Conservation (phyloP, 2,113 vertebrate species). For the Fulica atra region DNA sequence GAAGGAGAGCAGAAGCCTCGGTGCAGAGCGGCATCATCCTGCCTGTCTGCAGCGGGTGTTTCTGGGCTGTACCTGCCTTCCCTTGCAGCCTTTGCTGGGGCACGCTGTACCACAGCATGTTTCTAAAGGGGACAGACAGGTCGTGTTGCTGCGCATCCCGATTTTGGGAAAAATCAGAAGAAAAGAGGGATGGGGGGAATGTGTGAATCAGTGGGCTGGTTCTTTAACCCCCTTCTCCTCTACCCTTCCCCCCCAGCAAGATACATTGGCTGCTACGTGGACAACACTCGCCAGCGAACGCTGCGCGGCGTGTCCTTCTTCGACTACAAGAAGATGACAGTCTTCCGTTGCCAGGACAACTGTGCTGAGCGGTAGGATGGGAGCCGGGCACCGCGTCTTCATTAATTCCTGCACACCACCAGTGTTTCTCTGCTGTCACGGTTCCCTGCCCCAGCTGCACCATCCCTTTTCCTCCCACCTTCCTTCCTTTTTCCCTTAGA, state of each 20-base stretch:
- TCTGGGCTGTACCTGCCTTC: neutral
- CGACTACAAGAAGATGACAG: slow-evolving; percentile 99
- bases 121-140: neutral
- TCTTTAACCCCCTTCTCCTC: neutral
- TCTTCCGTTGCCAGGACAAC: slow-evolving; percentile 99
- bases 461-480: neutral
- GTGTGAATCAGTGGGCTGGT: neutral
- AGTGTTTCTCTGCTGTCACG: neutral
- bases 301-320: slow-evolving; percentile 95
- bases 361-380: slow-evolving; percentile 91
- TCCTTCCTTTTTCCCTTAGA: neutral
- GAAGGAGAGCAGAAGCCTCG: neutral
- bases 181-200: no score
- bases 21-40: neutral
- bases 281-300: slow-evolving; percentile 86
- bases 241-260: slow-evolving; percentile 77
- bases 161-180: rapidly evolving
- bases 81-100: neutral
- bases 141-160: rapidly evolving
- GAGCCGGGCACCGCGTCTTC: neutral
- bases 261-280: slow-evolving; percentile 92
- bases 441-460: neutral
- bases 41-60: rapidly evolving
- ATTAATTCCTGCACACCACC: neutral
- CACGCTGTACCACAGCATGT: rapidly evolving